Evolutionary conservation across 2,113 vertebrate species (phyloP), one percentile per base, ranked within the genome.

Genomic region (Calidris pugnax): DNA sequence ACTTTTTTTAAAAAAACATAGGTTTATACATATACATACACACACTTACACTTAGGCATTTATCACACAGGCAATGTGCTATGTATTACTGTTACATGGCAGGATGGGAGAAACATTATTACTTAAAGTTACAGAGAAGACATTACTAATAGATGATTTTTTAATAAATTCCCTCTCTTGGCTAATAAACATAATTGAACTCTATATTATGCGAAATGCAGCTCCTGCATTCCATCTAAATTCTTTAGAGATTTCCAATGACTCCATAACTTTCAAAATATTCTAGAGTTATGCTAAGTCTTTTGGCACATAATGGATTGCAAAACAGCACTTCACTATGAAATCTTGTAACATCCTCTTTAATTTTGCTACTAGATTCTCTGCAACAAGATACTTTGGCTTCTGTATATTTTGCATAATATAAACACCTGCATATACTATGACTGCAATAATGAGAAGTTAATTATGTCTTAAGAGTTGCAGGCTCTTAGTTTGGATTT

Each of bases 141-240:
- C 10, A 37, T 59, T 3, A 24, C 26, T 6, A 35, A 59, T 3
- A 41, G 68, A 35, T 7, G 8, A 50, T 24, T 23, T 24, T 27
- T 73, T 41, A 41, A 32, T 32, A 63, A 63, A 3, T 23, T 60
- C 41, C 15, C 30, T 63, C 23, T 59, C 16, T 75, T 53, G 16
- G 27, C 13, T 43, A 56, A 66, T 23, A 67, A 83, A 53, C 4
- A 4, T 2, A 18, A 64, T 20, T 27, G 13, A 30, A 51, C 21
- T 7, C 17, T 67, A 4, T 19, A 7, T 10, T 19, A 20, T 0
- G 0, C 9, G n/a, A 57, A 67, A 48, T 15, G 43, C 33, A 26
- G 39, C 32, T 33, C 43, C 41, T 39, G n/a, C 63, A 27, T 85
- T 48, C 32, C 23, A 43, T n/a, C 32, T 47, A 47, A 71, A 71